Evolutionary conservation across 2,888 invertebrate genomes (phyloP), one percentile per base, ranked within the genome.

Genomic region (Sarcophaga caerulescens): DNA sequence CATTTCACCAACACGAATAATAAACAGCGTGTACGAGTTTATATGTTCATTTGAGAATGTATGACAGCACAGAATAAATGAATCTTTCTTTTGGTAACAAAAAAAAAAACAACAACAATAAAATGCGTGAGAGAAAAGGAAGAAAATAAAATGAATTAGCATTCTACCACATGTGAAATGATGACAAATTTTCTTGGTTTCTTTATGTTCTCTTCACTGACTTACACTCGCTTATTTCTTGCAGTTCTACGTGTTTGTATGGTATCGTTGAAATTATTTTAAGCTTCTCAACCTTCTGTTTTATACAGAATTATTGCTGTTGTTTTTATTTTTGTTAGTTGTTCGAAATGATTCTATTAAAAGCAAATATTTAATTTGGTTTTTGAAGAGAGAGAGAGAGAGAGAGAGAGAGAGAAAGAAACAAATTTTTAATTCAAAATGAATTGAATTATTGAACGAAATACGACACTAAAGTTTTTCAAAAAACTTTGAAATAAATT

Each of bases 81-180:
- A 76, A 68, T 76, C 66, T 68, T 59, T 76, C 66, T 19, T 65
- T 23, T 11, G 44, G n/a, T 45, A 11, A 14, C n/a, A n/a, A n/a
- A 17, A 35, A 35, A 6, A 8, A 25, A 5, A 25, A 25, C 25
- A 25, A 35, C 6, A 35, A 35, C 8, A 6, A 35, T 8, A 35
- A 52, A 17, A 2, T 1, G 14, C 52, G 1, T 12, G 17, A 52
- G 17, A 52, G 52, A 52, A 52, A 52, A 52, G 52, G 5, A 47
- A 65, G 47, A 74, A 73, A 74, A 81, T 74, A 81, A 47, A 47
- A 47, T 45, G 68, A 68, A 74, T 81, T 74, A 74, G 74, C 68
- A 60, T 74, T 81, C 25, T 81, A 68, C 74, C 80, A 81, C 80
- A 81, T 81, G 74, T 81, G 80, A 73, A 81, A 60, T 62, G 68